Evolutionary conservation across 2,113 vertebrate genomes (phyloP), one percentile per base, ranked within the genome.

Genomic region (Oostethus manadensis): DNA sequence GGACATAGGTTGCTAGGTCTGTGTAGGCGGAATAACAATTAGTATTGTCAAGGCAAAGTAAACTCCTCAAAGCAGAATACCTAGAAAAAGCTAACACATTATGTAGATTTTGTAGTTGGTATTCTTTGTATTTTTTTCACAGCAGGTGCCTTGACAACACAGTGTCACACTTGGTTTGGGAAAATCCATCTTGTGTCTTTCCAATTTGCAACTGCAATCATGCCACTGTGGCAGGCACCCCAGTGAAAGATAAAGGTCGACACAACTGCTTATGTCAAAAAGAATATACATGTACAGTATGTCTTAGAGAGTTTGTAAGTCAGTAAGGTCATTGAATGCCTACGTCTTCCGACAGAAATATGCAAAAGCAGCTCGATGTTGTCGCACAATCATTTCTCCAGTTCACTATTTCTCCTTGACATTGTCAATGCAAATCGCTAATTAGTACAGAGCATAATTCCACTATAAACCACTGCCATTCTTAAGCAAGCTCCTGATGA

Each of bases 391-490:
- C 47, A 26, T 42, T n/a, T 5, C 72, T 68, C 55, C 69, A 56
- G 61, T 51, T 71, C 68, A 73, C 51, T 33, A 49, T 81, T 79
- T 74, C 62, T 74, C 76, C 68, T 66, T 77, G 78, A 84, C 71
- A 73, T 51, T 23, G 53, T 66, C 63, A 74, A 21, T 60, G 60
- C 66, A 71, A 75, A 80, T 63, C 58, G 23, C 76, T 81, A 86
- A 88, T 88, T 83, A 87, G 77, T 26, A 16, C 61, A 20, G 47
- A 71, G 66, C 56, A 79, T 82, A 74, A 82, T 83, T 77, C 71
- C 59, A 58, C 68, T 51, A 64, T 60, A 74, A 76, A 72, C 62
- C 62, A 20, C 60, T 56, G 60, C 63, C 60, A 62, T 76, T 71
- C 56, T 67, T 54, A 47, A 50, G 50, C 64, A 72, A 45, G 57